Base-by-base conservation (phyloP, 2,888 invertebrate species). In the Stenolophus ochropezus region DNA sequence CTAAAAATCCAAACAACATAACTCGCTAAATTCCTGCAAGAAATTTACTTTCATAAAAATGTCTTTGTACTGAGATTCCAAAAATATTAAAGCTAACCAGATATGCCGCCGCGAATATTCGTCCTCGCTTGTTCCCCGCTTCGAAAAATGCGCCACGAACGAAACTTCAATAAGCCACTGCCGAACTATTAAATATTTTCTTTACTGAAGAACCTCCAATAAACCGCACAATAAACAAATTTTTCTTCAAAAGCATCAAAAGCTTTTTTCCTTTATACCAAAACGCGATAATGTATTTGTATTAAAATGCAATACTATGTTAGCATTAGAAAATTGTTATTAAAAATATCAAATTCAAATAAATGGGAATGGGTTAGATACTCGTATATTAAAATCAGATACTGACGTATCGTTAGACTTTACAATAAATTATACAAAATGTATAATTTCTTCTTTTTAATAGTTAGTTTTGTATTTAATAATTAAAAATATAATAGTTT, bases 51-150 rank as follows among this genome's bases (percentile, higher is more conserved):
- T 83, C 82, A 81, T 81, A 83, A 83, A 84, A 84, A 83, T 83
- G 84, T 85, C 84, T 84, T 84, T 85, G 84, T 85, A 85, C 85
- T 83, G 85, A 84, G 85, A 85, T 85, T 85, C 85, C 83, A 82
- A 82, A 84, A 84, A 85, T 85, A 85, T 85, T 85, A 85, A 84
- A 85, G 71, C 49, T 53, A 33, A 77, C 65, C 49, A 33, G 27
- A 33, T 49, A 79, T 49, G 79, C 65, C 49, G 79, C 79, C 16
- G n/a, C 23, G 53, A 51, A 79, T 71, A 61, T 79, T 65, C 65
- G 16, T 49, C 78, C 23, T 61, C 61, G 25, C n/a, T n/a, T n/a
- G 14, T 23, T 61, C 61, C n/a, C 14, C 23, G 61, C 61, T 61
- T 27, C 58, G 53, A 53, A 77, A 77, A 77, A 77, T 77, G 58